A percentile compares a stretch with the other conserved stretches of the same genome.
phyloP scores from a whole-genome alignment of 2,888 invertebrate genomes.

The Trachelus iudaicus region DNA sequence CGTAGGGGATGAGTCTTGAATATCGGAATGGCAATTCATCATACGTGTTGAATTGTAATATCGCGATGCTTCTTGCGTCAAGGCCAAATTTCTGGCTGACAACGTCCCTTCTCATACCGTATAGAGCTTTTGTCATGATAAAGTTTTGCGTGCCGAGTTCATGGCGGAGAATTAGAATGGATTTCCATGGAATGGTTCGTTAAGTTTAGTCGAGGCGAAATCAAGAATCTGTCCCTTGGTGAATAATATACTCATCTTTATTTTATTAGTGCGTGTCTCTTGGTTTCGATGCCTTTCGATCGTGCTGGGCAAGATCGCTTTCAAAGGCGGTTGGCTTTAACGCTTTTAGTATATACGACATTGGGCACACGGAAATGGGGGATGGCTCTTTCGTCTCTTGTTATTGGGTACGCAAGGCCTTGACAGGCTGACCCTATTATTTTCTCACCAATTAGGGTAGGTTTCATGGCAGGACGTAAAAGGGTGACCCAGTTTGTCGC shows the following conservation, averaged over 20 bases:
- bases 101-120: not conserved
- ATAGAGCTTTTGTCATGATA: not conserved
- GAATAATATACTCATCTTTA: not conserved
- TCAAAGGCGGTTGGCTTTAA: not conserved
- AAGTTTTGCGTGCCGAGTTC: not conserved
- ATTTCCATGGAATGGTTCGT: constrained; percentile 1
- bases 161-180: not conserved
- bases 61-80: not conserved
- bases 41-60: not conserved
- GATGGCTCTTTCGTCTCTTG: not conserved
- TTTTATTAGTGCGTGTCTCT: not conserved
- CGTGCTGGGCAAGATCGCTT: not conserved
- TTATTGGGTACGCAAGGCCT: not conserved
- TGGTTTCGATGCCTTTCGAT: not conserved
- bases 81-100: not conserved
- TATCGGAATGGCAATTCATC: not conserved
- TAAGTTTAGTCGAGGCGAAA: not conserved
- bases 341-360: not conserved
- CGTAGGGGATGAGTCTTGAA: not conserved
- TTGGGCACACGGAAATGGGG: not conserved
- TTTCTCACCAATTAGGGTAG: constrained; percentile 17
- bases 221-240: not conserved
- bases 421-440: constrained; percentile 16
- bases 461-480: constrained; percentile 12
- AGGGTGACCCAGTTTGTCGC: constrained; percentile 17